Conservation (phyloP, 2,888 invertebrate species). For the Eugnorisma glareosa region DNA sequence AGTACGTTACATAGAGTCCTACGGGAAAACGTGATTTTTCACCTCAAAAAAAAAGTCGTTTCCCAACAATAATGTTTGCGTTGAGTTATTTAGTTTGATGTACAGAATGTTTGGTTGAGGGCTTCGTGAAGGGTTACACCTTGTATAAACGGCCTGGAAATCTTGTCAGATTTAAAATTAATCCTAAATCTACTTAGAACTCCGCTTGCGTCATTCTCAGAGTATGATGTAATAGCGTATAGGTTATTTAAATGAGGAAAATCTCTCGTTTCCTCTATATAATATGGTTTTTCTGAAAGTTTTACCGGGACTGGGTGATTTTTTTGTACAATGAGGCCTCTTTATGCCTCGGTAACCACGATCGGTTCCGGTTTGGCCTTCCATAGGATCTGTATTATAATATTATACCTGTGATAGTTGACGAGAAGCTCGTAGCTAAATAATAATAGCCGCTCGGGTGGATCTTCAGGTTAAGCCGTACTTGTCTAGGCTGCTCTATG, state of each 20-base stretch:
- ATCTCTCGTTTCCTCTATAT: neutral
- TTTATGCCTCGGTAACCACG: neutral
- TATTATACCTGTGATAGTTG: neutral
- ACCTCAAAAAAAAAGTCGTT: too few species aligned
- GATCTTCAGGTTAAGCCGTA: neutral
- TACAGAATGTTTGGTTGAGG: too few species aligned
- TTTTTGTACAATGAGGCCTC: neutral
- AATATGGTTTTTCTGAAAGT: neutral
- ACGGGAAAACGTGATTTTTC: too few species aligned
- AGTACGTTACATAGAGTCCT: too few species aligned
- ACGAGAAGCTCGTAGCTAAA: neutral
- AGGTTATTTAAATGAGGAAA: neutral
- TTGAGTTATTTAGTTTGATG: too few species aligned
- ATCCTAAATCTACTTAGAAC: neutral
- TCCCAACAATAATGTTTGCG: too few species aligned
- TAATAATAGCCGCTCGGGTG: neutral
- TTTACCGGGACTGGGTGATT: neutral
- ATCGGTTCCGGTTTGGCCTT: neutral
- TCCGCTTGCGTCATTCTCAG: neutral
- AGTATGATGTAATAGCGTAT: neutral
- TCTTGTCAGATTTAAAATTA: neutral
- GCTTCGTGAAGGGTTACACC: too few species aligned
- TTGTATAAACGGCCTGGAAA: neutral
- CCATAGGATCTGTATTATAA: neutral
- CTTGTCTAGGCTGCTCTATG: neutral